Evolutionary conservation across 2,797 vertebrate genomes (phyloP).

Genomic region (Anguilla anguilla): DNA sequence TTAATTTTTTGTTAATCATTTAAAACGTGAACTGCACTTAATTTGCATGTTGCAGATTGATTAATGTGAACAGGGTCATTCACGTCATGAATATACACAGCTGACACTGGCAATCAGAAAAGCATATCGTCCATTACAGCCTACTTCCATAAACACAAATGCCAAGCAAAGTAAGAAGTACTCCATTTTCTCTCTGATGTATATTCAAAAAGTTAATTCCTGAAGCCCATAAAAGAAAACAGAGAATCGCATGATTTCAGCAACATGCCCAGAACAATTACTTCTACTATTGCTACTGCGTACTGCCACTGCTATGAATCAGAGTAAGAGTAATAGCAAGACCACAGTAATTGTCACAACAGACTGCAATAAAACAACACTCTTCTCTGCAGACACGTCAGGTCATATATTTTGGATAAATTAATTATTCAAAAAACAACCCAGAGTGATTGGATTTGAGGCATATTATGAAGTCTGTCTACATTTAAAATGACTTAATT

Average conservation of each 20-base stretch:
- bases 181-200: not conserved
- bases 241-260: not conserved
- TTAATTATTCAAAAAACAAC: constrained; percentile 32
- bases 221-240: not conserved
- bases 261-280: not conserved
- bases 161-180: too few species aligned
- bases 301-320: not conserved
- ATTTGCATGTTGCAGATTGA: not conserved
- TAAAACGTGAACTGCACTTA: not conserved
- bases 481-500: constrained; percentile 29
- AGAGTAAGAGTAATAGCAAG: not conserved
- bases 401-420: not conserved
- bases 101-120: not conserved
- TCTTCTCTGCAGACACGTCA: not conserved
- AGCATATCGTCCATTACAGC: not conserved
- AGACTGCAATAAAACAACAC: not conserved
- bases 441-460: constrained; percentile 26
- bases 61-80: not conserved
- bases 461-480: constrained; percentile 33
- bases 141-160: not conserved
- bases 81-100: not conserved
- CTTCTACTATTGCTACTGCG: not conserved
- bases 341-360: not conserved
- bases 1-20: not conserved
- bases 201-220: not conserved